Percentiles rank a stretch among this genome's conserved stretches.
Conservation (phyloP, 2,113 vertebrate genomes). For the Vidua chalybeata region DNA sequence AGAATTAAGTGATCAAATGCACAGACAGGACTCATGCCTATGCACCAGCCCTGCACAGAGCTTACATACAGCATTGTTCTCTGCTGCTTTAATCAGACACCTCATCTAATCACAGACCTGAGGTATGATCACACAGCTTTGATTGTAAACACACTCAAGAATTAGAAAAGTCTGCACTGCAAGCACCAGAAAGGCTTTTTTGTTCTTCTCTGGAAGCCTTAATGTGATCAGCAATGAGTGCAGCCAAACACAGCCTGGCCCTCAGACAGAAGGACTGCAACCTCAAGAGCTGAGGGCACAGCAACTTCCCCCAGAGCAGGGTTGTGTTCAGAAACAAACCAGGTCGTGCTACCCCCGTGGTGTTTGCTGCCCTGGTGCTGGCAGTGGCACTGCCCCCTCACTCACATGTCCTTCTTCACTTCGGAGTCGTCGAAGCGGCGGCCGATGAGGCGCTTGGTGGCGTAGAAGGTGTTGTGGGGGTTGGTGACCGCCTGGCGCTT, state of each 20-base stretch:
- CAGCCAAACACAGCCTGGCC: background rate
- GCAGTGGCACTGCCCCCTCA: background rate
- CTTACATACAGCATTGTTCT: background rate
- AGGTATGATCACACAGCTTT: background rate
- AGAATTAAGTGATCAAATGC: background rate
- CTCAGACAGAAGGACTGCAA: background rate
- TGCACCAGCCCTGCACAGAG: background rate
- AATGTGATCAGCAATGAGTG: background rate
- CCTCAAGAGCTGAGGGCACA: rapidly evolving
- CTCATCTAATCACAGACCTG: background rate
- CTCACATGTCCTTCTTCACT: constrained; percentile 97
- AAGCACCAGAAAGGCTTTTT: background rate
- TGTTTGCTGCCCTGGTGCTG: rapidly evolving
- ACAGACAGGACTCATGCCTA: background rate
- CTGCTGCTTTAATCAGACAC: background rate
- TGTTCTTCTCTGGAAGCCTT: background rate
- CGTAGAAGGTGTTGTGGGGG: constrained; percentile 95
- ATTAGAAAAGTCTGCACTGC: background rate
- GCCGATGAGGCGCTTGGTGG: constrained; percentile 96
- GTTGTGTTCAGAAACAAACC: rapidly evolving
- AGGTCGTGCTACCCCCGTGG: rapidly evolving
- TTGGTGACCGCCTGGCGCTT: constrained; percentile 97
- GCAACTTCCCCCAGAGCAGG: too few relatives aligned
- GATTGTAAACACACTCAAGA: rapidly evolving
- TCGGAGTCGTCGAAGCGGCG: constrained; percentile 91